Evolutionary conservation across 2,797 vertebrate genomes (phyloP), one percentile per base, ranked within the genome.

Genomic region (Platyrinchus mystaceus): DNA sequence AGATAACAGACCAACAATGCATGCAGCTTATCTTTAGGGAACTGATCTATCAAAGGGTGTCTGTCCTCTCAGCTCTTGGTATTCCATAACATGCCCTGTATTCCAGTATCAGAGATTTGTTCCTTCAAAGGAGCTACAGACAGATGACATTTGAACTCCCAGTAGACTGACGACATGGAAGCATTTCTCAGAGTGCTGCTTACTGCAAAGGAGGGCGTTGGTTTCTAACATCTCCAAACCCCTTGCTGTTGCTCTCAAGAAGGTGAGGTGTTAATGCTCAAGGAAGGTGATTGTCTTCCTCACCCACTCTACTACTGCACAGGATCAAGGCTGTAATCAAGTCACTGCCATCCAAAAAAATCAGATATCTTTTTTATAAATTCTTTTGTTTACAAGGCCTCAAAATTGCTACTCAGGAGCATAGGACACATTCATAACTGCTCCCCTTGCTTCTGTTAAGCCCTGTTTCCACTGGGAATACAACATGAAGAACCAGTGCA

Each of bases 261-360:
- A 63, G 20, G 14, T 39, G 49, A 88, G 14, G 28, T 58, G 22
- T 74, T 63, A 46, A 41, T 50, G 58, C 30, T 55, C 32, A 41
- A 34, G n/a, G 22, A 64, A 84, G 36, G 7, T 23, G 11, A 26
- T 36, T 75, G 8, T 30, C 47, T 88, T 46, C 34, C 56, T 89
- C 50, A 46, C 14, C n/a, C 36, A 30, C 56, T 83, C 17, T 26
- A 12, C 44, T 41, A 6, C 30, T 60, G 56, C 49, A 60, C 32
- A 43, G 7, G n/a, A 30, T 41, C 67, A 59, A 70, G 47, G 30
- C 55, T 74, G 9, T n/a, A 70, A 73, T 63, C 64, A 80, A 81
- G 37, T 74, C 43, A 50, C 43, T 0, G 0, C 15, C 10, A 36
- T 26, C 7, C 11, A 58, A 76, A 94, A 52, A 7, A 7, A 3